Conservation (phyloP, 1,140 invertebrate genomes). For the Scaptomyza hsui region DNA sequence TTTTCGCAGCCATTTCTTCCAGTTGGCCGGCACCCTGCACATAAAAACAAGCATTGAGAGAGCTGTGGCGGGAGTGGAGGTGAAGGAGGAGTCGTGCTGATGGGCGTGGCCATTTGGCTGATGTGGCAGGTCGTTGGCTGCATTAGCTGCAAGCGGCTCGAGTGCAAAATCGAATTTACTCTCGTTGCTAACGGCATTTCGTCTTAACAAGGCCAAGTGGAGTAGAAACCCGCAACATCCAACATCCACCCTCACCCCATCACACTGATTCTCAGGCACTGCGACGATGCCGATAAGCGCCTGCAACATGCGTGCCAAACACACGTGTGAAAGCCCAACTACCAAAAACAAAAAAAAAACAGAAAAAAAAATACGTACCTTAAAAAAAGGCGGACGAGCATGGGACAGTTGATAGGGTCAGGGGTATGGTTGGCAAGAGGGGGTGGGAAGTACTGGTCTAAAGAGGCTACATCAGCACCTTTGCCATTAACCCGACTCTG, state of each 20-base stretch:
- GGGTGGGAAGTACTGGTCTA: slow-evolving; percentile 3
- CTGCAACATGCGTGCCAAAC: slow-evolving; percentile 75
- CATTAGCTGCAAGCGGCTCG: slow-evolving; percentile 78
- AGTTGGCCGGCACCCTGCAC: slow-evolving; percentile 43
- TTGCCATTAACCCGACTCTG: slow-evolving; percentile 73
- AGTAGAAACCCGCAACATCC: slow-evolving; percentile 7
- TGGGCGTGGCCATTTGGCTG: slow-evolving; percentile 39
- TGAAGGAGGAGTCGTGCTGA: neutral
- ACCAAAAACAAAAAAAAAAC: slow-evolving; percentile 26
- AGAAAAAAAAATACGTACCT: slow-evolving; percentile 1
- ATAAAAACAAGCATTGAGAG: slow-evolving; percentile 32
- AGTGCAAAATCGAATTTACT: slow-evolving; percentile 79
- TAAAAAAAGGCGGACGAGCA: slow-evolving; percentile 13
- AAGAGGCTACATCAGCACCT: slow-evolving; percentile 68
- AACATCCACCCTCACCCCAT: neutral
- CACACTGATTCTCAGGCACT: too few relatives aligned
- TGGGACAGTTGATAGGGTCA: slow-evolving; percentile 9
- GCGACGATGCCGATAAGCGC: slow-evolving; percentile 71
- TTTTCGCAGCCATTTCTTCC: slow-evolving; percentile 48
- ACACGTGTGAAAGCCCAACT: slow-evolving; percentile 37
- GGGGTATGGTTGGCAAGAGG: slow-evolving; percentile 1
- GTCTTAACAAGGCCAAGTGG: slow-evolving; percentile 68
- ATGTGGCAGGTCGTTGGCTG: slow-evolving; percentile 62
- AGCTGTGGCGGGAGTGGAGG: neutral
- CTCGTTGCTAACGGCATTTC: slow-evolving; percentile 71